Evolutionary conservation across 2,113 vertebrate species (phyloP), one percentile per base, ranked within the genome.

Genomic region (Perognathus longimembris): DNA sequence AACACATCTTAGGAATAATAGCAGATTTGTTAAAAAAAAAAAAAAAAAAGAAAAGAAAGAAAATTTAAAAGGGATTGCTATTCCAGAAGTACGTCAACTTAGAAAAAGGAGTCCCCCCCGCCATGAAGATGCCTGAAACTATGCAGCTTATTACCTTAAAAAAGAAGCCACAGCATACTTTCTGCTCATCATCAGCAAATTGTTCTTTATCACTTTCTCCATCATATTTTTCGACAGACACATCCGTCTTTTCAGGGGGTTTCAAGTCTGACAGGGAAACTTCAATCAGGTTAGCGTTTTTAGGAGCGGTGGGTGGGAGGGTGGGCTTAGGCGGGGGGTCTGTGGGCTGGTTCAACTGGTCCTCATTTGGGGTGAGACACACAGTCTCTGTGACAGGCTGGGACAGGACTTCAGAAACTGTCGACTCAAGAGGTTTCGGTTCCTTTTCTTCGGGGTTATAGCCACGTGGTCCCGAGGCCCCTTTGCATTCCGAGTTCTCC

Each of bases 151-250:
- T 94, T 97, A 99, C 99, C 99, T 99, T 99, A 91, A 99, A 99
- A 96, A 99, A 99, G 98, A 99, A 99, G 74, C 99, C 99, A 93
- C 98, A 99, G 97, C 98, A 99, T 54, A 98, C 98, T 97, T 98
- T 99, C 97, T 99, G 99, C 38, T 99, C 99, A 36, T 99, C 98
- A n/a, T 99, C 98, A 54, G 50, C 50, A 57, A 96, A 89, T 45
- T 97, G 98, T 59, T 99, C 99, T 95, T 95, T 97, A 59, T 96
- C 98, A 95, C 97, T 98, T 86, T 99, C 98, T 84, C 95, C 96
- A 74, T 99, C 99, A 2, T 97, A 97, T 82, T 94, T 97, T 82
- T 99, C 99, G 84, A 98, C 96, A 28, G 98, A 85, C 0, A 92
- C 97, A 67, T 98, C 97, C 57, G 95, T 98, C 91, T 98, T 98